Evolutionary conservation across 2,888 invertebrate genomes (phyloP).

Genomic region (Mylabris sibirica): DNA sequence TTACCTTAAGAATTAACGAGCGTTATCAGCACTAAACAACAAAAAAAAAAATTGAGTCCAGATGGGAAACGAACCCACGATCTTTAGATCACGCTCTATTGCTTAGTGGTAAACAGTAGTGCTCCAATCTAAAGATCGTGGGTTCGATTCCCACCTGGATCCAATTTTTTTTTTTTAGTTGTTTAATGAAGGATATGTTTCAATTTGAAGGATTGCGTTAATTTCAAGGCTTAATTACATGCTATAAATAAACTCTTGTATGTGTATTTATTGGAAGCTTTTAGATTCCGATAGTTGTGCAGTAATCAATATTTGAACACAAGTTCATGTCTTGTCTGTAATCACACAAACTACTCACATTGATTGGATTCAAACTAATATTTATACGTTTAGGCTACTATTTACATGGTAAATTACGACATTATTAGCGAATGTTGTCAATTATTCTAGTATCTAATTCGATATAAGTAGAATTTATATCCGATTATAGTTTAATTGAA

Average conservation of each 20-base stretch:
- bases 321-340: background rate
- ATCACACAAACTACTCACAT: constrained; percentile 3
- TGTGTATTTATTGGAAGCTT: background rate
- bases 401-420: background rate
- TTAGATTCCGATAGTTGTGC: background rate
- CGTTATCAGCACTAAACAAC: no score
- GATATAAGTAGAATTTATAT: background rate
- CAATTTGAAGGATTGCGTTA: no score
- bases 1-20: no score
- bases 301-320: background rate
- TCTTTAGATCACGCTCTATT: no score
- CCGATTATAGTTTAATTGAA: background rate
- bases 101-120: no score
- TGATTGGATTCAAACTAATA: constrained; percentile 1
- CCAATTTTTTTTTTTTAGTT: no score
- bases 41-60: no score
- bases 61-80: no score
- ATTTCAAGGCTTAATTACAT: background rate
- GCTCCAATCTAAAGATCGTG: no score
- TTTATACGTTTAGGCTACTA: background rate
- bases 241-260: background rate
- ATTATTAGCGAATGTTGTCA: background rate
- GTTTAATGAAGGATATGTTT: no score
- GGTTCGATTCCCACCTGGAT: no score
- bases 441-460: background rate